Evolutionary conservation across 2,113 vertebrate genomes (phyloP).

Genomic region (Theristicus caerulescens): DNA sequence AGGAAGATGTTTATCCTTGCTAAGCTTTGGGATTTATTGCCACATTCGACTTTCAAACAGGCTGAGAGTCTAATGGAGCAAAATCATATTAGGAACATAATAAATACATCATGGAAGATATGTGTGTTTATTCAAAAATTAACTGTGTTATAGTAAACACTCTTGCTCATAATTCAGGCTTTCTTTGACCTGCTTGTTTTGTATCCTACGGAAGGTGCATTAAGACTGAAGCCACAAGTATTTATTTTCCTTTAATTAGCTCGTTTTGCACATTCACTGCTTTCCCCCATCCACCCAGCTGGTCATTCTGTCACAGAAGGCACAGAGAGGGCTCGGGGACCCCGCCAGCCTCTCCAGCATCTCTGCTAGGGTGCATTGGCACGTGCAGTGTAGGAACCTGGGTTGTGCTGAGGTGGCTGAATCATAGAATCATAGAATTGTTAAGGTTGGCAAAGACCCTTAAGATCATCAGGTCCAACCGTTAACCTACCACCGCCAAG

Average conservation of each 20-base stretch:
- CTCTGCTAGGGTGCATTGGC: background rate
- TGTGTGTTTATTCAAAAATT: background rate
- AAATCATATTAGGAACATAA: background rate
- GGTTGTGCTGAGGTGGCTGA: background rate
- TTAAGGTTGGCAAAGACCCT: no score
- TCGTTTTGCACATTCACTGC: background rate
- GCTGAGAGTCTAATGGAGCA: background rate
- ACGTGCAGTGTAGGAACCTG: background rate
- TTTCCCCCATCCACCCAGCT: fast-evolving
- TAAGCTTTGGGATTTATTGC: background rate
- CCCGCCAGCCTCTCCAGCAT: background rate
- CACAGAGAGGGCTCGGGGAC: background rate
- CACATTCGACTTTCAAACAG: background rate
- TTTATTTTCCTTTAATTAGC: background rate
- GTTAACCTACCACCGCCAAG: no score
- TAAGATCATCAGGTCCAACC: no score
- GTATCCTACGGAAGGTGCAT: background rate
- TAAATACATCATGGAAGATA: background rate
- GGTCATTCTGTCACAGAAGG: background rate
- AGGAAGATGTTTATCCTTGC: background rate
- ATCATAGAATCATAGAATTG: no score
- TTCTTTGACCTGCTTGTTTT: background rate
- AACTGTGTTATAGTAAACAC: background rate
- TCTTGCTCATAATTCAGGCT: background rate
- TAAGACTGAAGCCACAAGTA: background rate